Conservation (phyloP, 2,888 invertebrate species). For the Plemyria rubiginata region DNA sequence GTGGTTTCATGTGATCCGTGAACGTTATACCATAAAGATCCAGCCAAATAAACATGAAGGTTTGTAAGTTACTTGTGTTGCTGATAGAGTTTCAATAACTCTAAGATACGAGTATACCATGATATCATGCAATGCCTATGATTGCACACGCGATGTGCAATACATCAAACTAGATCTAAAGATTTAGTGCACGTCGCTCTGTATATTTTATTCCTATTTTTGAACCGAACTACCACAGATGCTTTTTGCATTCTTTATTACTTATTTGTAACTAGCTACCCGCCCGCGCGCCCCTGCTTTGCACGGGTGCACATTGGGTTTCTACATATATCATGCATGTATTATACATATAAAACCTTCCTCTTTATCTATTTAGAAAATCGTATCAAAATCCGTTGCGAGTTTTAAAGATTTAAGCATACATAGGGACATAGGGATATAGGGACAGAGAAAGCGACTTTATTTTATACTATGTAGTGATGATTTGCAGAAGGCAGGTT, state of each 20-base stretch:
- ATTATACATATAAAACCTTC: too few species aligned
- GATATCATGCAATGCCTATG: conserved; percentile 1
- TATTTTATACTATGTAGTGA: too few species aligned
- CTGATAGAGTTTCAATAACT: conserved; percentile 4
- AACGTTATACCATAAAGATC: neutral
- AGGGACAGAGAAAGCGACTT: too few species aligned
- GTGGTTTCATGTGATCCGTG: neutral
- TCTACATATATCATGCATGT: too few species aligned
- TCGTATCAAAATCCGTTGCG: too few species aligned
- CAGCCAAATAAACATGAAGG: neutral
- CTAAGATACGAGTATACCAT: neutral
- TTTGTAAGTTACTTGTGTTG: neutral
- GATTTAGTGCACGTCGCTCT: conserved; percentile 4
- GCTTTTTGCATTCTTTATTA: neutral
- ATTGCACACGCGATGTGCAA: conserved; percentile 21
- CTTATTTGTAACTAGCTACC: too few species aligned
- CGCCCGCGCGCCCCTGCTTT: too few species aligned
- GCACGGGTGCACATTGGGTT: too few species aligned
- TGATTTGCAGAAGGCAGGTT: too few species aligned
- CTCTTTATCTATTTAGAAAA: too few species aligned
- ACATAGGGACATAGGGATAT: too few species aligned
- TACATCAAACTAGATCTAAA: conserved; percentile 8
- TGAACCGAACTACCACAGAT: neutral
- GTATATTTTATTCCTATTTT: conserved; percentile 4
- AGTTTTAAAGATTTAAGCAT: too few species aligned